These are phyloP conservation scores for Agraylea sexmaculata DNA, from an alignment of 1,140 invertebrate species.

Conservation along the genomic window DNA sequence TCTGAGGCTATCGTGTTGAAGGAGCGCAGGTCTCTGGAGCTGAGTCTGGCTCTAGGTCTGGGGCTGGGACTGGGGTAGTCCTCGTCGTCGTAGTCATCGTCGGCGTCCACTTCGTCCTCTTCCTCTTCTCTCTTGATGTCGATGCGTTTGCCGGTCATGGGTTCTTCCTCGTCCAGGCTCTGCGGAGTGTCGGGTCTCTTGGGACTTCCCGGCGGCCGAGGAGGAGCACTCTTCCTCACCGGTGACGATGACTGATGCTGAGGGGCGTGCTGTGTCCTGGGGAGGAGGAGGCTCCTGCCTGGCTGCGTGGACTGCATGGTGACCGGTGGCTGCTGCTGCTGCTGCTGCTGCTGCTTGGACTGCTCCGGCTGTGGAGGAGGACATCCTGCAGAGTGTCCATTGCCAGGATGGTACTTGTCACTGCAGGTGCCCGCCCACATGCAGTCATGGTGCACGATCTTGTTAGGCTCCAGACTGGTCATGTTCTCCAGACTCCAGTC, in stretches of 20 bases:
- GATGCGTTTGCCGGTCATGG: not conserved
- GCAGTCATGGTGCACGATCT: slow-evolving; percentile 38
- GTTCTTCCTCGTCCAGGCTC: slow-evolving; percentile 31
- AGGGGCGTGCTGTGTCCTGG: slow-evolving; percentile 7
- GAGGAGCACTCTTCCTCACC: too few relatives aligned
- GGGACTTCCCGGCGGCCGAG: not conserved
- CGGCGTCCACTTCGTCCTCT: slow-evolving; percentile 8
- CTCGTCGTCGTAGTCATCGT: slow-evolving; percentile 6
- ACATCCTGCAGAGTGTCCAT: not conserved
- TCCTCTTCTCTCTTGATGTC: slow-evolving; percentile 5
- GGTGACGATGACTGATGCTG: slow-evolving; percentile 21
- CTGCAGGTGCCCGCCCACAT: slow-evolving; percentile 38
- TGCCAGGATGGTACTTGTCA: slow-evolving; percentile 26
- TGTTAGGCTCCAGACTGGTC: slow-evolving; percentile 29
- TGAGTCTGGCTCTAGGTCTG: not conserved
- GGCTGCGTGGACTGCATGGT: slow-evolving; percentile 1
- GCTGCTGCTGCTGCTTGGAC: not conserved
- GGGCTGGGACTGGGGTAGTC: slow-evolving; percentile 2
- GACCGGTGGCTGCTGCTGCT: not conserved
- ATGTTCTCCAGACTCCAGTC: slow-evolving; percentile 31
- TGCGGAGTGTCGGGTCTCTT: slow-evolving; percentile 9
- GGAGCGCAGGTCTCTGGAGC: slow-evolving; percentile 25
- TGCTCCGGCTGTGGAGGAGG: not conserved
- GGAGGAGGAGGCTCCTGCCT: slow-evolving; percentile 13
- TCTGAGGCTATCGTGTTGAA: slow-evolving; percentile 40